Conservation (phyloP, 2,113 vertebrate genomes). For the Eptesicus fuscus region DNA sequence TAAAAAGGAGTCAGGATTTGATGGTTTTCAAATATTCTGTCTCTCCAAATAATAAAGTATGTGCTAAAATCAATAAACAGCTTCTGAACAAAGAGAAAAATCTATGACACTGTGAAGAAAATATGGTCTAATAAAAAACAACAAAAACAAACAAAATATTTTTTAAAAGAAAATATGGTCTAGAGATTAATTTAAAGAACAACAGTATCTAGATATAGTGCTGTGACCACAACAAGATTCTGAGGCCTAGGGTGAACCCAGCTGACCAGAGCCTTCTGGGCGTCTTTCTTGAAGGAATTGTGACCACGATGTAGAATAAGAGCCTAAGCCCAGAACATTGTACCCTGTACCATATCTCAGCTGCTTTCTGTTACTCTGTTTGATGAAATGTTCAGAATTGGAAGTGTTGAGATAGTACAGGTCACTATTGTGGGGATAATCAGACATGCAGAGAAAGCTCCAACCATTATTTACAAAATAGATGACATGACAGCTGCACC, state of each 20-base stretch:
- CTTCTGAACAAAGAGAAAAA: neutral
- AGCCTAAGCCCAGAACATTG: slow-evolving; percentile 89
- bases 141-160: too few species aligned
- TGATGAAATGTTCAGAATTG: slow-evolving; percentile 91
- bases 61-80: neutral
- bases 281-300: too few species aligned
- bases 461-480: slow-evolving; percentile 96
- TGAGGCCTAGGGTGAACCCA: too few species aligned
- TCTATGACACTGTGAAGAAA: neutral
- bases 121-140: neutral
- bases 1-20: neutral
- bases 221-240: too few species aligned
- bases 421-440: slow-evolving; percentile 92
- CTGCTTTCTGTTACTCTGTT: slow-evolving; percentile 88
- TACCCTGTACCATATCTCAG: slow-evolving; percentile 97
- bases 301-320: slow-evolving; percentile 53
- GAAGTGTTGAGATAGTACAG: slow-evolving; percentile 93
- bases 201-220: too few species aligned
- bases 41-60: neutral
- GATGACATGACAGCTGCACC: slow-evolving; percentile 96
- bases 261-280: too few species aligned
- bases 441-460: slow-evolving; percentile 93
- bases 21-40: neutral
- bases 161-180: too few species aligned
- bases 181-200: too few species aligned